Evolutionary conservation across 64 coral and sea anemone genomes (phyloP).

Genomic region (Cladopsammia gracilis): DNA sequence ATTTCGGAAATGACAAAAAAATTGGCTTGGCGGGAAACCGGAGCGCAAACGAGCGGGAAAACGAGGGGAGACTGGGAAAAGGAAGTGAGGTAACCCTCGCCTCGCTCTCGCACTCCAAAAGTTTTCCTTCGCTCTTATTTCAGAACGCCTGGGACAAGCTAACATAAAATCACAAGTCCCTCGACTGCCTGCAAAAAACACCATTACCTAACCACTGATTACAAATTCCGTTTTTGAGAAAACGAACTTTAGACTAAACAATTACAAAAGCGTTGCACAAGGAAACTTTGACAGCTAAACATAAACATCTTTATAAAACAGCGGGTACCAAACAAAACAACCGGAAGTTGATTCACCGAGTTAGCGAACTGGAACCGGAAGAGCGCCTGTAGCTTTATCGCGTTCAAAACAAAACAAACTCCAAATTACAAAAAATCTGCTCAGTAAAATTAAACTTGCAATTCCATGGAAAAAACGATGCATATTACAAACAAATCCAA

Average conservation of each 20-base stretch:
- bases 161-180: no score
- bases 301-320: neutral
- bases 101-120: no score
- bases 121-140: no score
- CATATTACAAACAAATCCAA: neutral
- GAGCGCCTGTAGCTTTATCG: neutral
- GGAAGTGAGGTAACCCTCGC: no score
- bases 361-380: slow-evolving; percentile 4
- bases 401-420: neutral
- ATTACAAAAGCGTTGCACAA: neutral
- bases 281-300: neutral
- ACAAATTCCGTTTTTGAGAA: no score
- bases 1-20: no score
- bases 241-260: neutral
- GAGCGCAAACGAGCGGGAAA: no score
- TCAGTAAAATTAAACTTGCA: neutral
- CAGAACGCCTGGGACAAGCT: no score
- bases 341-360: slow-evolving; percentile 1
- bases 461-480: neutral
- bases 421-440: neutral
- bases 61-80: no score
- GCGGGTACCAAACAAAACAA: slow-evolving; percentile 49
- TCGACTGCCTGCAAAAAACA: no score
- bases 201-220: no score
- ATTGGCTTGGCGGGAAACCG: no score